A percentile compares a stretch with the other conserved stretches of the same genome.
These are phyloP conservation scores for Zhuqinia jingwanae DNA, from an alignment of 2,888 invertebrate genomes.

Conservation along the genomic window DNA sequence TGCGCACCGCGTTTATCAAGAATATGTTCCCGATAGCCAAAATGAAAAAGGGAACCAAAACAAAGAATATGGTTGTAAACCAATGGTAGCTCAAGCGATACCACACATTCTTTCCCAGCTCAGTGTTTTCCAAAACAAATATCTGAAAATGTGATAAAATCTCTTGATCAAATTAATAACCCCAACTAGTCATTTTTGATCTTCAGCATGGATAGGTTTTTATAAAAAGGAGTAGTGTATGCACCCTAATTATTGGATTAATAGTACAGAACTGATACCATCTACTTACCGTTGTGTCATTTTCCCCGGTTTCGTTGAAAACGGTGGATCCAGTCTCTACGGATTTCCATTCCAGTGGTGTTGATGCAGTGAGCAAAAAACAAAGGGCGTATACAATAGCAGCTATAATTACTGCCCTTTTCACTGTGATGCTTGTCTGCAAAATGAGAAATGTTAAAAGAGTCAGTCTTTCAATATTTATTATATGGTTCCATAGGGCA, in stretches of 20 bases:
- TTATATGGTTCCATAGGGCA: neutral
- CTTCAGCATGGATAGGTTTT: no score
- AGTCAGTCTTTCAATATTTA: neutral
- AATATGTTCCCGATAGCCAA: neutral
- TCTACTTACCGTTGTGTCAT: neutral
- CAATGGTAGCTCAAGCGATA: conserved; percentile 22
- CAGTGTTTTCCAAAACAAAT: conserved; percentile 2
- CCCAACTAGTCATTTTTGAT: no score
- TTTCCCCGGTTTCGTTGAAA: no score
- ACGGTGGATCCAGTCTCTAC: neutral
- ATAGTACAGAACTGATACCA: no score
- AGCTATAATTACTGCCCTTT: neutral
- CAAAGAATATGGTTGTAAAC: conserved; percentile 26
- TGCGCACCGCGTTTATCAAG: neutral
- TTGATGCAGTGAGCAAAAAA: conserved; percentile 29
- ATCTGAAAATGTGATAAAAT: no score
- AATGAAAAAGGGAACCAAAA: neutral
- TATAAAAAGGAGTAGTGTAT: no score
- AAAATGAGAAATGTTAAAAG: no score
- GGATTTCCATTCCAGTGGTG: conserved; percentile 30
- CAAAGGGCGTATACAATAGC: neutral
- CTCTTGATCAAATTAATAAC: no score
- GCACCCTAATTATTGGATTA: no score
- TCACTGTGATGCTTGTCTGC: neutral
- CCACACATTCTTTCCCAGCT: neutral